These are phyloP conservation scores for Pygocentrus nattereri DNA, from an alignment of 2,797 vertebrate species.

Conservation along the genomic window DNA sequence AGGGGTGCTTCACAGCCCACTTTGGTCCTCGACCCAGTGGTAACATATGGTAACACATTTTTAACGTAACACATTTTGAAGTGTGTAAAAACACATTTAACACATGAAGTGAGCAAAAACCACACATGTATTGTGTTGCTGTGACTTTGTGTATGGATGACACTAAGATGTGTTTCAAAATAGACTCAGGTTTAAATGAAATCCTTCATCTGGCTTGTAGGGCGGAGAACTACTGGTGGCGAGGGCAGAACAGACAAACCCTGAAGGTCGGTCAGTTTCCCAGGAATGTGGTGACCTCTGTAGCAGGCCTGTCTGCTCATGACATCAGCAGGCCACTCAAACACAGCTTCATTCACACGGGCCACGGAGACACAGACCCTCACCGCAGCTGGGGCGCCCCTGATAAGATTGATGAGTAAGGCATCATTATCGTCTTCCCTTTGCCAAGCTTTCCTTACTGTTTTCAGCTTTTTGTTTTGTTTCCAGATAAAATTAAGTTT, in stretches of 20 bases:
- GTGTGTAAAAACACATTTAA: no score
- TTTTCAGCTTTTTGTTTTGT: not conserved
- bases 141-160: no score
- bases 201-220: slow-evolving; percentile 68
- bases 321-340: slow-evolving; percentile 98
- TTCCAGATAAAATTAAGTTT: no score
- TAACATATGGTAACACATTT: no score
- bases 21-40: no score
- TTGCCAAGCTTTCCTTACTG: not conserved
- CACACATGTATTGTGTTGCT: no score
- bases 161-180: not conserved
- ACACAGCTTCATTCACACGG: slow-evolving; percentile 99
- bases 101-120: no score
- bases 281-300: slow-evolving; percentile 94
- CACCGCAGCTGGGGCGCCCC: slow-evolving; percentile 97
- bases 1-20: no score
- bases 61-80: no score
- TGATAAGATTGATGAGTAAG: slow-evolving; percentile 95
- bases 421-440: not conserved
- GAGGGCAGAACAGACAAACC: slow-evolving; percentile 94
- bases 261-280: slow-evolving; percentile 95
- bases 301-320: slow-evolving; percentile 93
- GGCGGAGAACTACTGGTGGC: slow-evolving; percentile 99
- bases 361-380: slow-evolving; percentile 96
- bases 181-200: not conserved